Percentiles rank a stretch among this genome's conserved stretches.
phyloP scores from a whole-genome alignment of 2,797 vertebrate genomes.

The Takifugu ocellatus region DNA sequence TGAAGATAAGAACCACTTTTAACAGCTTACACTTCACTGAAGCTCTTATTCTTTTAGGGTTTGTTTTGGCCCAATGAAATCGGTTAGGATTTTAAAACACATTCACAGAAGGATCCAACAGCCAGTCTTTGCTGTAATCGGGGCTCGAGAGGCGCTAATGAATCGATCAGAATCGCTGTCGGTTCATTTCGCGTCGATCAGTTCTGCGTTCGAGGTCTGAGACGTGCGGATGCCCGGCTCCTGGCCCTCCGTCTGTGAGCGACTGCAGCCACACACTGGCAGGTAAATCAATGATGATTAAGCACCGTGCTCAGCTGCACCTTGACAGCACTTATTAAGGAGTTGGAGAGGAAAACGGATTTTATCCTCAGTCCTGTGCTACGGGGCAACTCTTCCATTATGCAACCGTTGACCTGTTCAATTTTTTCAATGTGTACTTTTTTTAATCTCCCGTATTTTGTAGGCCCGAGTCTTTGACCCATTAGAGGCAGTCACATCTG shows the following conservation, averaged over 20 bases:
- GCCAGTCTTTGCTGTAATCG: neutral
- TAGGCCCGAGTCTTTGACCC: constrained; percentile 20
- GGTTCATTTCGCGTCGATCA: neutral
- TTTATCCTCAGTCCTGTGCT: constrained; percentile 5
- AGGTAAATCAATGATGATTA: constrained; percentile 20
- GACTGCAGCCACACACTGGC: neutral
- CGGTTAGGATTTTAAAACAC: no score
- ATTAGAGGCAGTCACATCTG: constrained; percentile 36
- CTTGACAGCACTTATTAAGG: constrained; percentile 18
- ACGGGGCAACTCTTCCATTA: constrained; percentile 1
- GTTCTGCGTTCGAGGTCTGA: neutral
- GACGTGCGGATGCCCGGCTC: neutral
- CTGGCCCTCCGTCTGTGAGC: neutral
- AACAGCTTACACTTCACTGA: constrained; percentile 1
- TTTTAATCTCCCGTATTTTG: constrained; percentile 14
- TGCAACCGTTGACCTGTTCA: neutral
- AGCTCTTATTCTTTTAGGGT: no score
- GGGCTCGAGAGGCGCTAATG: neutral
- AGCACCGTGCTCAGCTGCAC: constrained; percentile 11
- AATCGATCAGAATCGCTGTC: neutral
- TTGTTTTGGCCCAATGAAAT: no score
- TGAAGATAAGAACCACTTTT: neutral
- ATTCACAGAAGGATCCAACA: no score
- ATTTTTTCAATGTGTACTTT: neutral
- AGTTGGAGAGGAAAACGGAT: constrained; percentile 5